A percentile compares a stretch with the other conserved stretches of the same genome.
These are phyloP conservation scores for Graptemys geographica DNA, from an alignment of 2,797 vertebrate species.

Conservation along the genomic window DNA sequence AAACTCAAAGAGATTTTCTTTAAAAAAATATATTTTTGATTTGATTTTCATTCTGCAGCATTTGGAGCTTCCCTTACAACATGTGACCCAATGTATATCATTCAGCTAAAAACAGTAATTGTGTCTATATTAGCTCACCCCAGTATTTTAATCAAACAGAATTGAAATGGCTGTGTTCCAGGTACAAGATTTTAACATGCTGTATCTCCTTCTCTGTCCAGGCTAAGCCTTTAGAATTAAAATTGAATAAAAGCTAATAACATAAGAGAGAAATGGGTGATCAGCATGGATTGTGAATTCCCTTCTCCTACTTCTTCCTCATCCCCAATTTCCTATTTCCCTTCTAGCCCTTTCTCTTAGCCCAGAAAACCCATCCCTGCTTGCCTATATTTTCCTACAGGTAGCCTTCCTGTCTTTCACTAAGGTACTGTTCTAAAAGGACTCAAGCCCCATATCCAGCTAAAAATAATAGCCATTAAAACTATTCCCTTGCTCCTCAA, in stretches of 20 bases:
- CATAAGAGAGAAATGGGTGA: not conserved
- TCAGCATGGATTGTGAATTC: not conserved
- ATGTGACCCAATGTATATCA: constrained; percentile 41
- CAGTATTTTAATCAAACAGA: constrained; percentile 47
- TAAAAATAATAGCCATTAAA: not conserved
- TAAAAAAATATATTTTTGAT: not conserved
- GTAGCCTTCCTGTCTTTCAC: not conserved
- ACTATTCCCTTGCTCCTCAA: not conserved
- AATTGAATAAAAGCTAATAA: not conserved
- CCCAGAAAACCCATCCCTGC: not conserved
- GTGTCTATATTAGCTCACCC: not conserved
- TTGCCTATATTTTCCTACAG: not conserved
- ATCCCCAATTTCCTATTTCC: not conserved
- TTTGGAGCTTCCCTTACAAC: constrained; percentile 48
- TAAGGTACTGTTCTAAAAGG: not conserved
- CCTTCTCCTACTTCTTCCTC: not conserved
- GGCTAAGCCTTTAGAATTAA: not conserved
- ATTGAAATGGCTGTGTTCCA: constrained; percentile 4
- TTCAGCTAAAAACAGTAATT: constrained; percentile 59
- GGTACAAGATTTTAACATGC: not conserved
- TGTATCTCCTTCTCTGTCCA: not conserved
- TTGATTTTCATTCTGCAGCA: constrained; percentile 22
- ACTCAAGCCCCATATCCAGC: not conserved
- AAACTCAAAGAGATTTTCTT: constrained; percentile 21
- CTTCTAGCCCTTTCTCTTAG: not conserved